Base-by-base conservation (phyloP, 2,888 invertebrate species). In the Choreutis nemorana region DNA sequence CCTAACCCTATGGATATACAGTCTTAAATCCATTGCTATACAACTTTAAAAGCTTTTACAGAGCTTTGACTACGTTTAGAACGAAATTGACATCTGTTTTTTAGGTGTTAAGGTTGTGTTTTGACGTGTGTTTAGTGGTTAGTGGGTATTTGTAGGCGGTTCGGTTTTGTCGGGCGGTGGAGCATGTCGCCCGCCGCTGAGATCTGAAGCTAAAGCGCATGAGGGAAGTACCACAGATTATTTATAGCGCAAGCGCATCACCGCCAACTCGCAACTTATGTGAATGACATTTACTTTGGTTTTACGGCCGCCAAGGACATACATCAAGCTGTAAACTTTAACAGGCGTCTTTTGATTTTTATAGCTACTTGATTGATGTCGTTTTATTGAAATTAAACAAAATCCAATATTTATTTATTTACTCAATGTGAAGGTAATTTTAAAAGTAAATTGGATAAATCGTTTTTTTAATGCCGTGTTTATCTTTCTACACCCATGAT, bases 121-220 rank as follows among this genome's bases (percentile, higher is more conserved):
- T 38, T 0, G 14, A 15, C 20, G 44, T 45, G 14, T 5, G 18
- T 18, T 23, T 16, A 10, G 4, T 12, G 5, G 21, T 25, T n/a
- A 4, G 11, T 23, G 5, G 22, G 6, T 15, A 51, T 46, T 55
- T 59, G 66, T 57, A 62, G 70, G 70, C 67, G 70, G 58, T 52
- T 44, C 61, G 57, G 65, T 64, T 67, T 65, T 58, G 50, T 60
- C 35, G 27, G 41, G 58, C 66, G 59, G 61, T 50, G 70, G 60
- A 37, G 63, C 73, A 67, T 52, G 58, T 60, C 75, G 77, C 72
- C 77, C 77, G 70, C 77, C 75, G 70, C 55, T 34, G 72, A 77
- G 77, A 77, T 75, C 72, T 50, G 41, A 70, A 49, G 55, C 49
- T 54, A 49, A 38, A 42, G 53, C 52, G 48, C 47, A 38, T 36